Percentiles rank a stretch among this genome's conserved stretches.
These are phyloP conservation scores for Daphoenositta chrysoptera DNA, from an alignment of 2,113 vertebrate genomes.

Conservation along the genomic window DNA sequence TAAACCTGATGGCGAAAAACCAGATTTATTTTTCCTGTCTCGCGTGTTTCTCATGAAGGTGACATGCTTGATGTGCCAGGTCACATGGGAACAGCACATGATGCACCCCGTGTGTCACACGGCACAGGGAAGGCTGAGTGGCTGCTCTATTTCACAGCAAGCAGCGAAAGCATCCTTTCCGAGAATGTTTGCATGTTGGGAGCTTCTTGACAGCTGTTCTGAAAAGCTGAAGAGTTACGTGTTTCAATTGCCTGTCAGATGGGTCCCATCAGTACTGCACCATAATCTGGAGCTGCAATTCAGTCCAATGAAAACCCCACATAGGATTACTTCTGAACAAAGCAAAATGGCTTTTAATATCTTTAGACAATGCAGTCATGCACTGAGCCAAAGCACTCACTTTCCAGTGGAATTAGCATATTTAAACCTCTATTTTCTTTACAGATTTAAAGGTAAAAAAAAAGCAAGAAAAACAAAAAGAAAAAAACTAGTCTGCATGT, in stretches of 20 bases:
- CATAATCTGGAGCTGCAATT: background rate
- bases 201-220: background rate
- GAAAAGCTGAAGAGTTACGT: background rate
- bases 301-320: background rate
- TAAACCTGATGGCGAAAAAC: background rate
- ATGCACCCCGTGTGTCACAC: background rate
- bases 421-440: background rate
- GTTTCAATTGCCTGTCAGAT: background rate
- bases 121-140: background rate
- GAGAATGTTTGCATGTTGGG: background rate
- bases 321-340: background rate
- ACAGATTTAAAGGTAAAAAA: background rate
- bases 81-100: conserved; percentile 13
- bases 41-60: background rate
- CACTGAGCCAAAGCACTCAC: background rate
- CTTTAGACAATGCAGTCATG: background rate
- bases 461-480: background rate
- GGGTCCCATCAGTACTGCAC: background rate
- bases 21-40: background rate
- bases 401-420: background rate
- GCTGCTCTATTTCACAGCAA: background rate
- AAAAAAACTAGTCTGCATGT: background rate
- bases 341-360: background rate
- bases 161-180: background rate
- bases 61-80: background rate